A percentile compares a stretch with the other conserved stretches of the same genome.
These are phyloP conservation scores for Myathropa florea DNA, from an alignment of 2,888 invertebrate species.

Conservation along the genomic window DNA sequence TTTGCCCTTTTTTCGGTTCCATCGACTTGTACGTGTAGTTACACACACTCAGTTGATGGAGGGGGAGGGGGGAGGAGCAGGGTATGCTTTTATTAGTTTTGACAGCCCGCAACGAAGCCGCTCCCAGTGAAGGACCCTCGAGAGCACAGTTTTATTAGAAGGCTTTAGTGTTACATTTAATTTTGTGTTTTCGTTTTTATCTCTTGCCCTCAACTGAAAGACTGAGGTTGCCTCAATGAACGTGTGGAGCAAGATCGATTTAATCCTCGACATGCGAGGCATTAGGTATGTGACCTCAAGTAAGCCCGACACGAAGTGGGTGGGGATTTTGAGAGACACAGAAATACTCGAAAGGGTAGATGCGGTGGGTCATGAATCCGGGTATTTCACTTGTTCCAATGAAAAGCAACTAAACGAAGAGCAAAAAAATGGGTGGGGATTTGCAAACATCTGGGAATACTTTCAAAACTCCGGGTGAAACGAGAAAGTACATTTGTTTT, in stretches of 20 bases:
- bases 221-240: not conserved
- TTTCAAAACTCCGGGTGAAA: too few relatives aligned
- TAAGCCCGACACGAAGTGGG: not conserved
- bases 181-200: not conserved
- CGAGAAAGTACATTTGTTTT: too few relatives aligned
- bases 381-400: not conserved
- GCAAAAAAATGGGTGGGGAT: not conserved
- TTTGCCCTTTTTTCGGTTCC: not conserved
- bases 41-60: not conserved
- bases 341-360: too few relatives aligned
- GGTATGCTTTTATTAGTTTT: not conserved
- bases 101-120: not conserved
- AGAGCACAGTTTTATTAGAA: constrained; percentile 1
- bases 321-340: too few relatives aligned
- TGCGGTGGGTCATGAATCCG: not conserved
- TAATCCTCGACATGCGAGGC: not conserved
- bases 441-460: not conserved
- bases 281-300: not conserved
- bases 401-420: too few relatives aligned
- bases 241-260: not conserved
- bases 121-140: not conserved
- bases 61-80: not conserved
- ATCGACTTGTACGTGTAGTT: not conserved
- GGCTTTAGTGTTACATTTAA: constrained; percentile 1
- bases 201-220: not conserved